phyloP scores from a whole-genome alignment of 2,113 vertebrate genomes.

The Silurus glanis region DNA sequence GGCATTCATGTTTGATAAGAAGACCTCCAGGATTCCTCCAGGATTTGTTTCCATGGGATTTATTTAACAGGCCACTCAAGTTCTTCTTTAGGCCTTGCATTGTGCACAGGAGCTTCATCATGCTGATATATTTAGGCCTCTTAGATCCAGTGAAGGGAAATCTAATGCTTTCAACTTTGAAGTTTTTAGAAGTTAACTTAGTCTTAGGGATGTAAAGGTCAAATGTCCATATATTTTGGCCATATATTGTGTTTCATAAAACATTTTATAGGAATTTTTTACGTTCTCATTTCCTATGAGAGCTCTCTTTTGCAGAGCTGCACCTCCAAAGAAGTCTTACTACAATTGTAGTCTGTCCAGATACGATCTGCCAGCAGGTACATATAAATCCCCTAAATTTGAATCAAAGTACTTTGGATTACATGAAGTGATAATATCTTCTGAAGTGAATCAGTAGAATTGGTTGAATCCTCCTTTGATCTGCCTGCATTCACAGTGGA shows the following conservation, averaged over 20 bases:
- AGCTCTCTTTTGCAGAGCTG: background rate
- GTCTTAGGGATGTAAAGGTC: background rate
- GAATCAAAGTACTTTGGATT: constrained; percentile 26
- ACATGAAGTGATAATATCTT: constrained; percentile 36
- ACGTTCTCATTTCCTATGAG: background rate
- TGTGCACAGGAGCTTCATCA: background rate
- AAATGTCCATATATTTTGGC: background rate
- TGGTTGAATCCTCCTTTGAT: constrained; percentile 41
- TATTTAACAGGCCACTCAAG: background rate
- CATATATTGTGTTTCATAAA: background rate
- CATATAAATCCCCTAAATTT: constrained; percentile 28
- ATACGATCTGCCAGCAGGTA: constrained; percentile 15
- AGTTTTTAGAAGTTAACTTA: background rate
- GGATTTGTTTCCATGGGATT: background rate
- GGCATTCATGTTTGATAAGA: background rate
- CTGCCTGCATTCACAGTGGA: constrained; percentile 2
- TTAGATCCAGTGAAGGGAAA: background rate
- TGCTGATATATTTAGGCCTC: background rate
- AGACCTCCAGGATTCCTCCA: background rate
- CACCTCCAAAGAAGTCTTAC: background rate
- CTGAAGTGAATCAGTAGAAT: constrained; percentile 28
- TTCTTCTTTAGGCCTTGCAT: background rate
- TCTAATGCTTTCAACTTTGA: background rate
- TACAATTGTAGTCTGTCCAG: background rate
- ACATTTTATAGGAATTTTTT: background rate